Evolutionary conservation across 2,888 invertebrate genomes (phyloP).

Genomic region (Parasteatoda lunata): DNA sequence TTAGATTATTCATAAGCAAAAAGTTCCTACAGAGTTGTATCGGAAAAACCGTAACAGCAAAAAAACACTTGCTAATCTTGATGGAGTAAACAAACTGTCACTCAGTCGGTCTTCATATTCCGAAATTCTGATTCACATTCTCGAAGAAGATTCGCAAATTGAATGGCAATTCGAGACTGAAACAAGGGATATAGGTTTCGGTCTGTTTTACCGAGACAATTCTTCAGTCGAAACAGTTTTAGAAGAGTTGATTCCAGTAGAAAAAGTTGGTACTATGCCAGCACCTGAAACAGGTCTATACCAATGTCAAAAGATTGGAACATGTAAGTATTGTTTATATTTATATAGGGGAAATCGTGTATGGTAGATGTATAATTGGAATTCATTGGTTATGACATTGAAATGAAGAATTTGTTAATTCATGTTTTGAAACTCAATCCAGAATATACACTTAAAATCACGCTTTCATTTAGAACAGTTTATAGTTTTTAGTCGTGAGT

Average conservation of each 20-base stretch:
- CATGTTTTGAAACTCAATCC: too few species aligned
- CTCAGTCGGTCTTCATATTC: conserved; percentile 28
- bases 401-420: too few species aligned
- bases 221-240: too few species aligned
- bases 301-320: conserved; percentile 35
- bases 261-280: conserved; percentile 19
- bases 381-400: too few species aligned
- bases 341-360: too few species aligned
- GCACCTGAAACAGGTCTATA: conserved; percentile 44
- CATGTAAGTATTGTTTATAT: conserved; percentile 28
- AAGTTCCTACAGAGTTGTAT: conserved; percentile 20
- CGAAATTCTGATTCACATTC: conserved; percentile 16
- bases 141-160: conserved; percentile 17
- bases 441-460: too few species aligned
- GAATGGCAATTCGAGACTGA: conserved; percentile 58
- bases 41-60: conserved; percentile 30
- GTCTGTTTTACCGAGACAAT: conserved; percentile 15
- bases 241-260: conserved; percentile 7
- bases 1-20: conserved; percentile 23
- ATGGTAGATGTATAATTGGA: too few species aligned
- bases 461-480: too few species aligned
- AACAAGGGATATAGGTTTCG: conserved; percentile 46
- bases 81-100: conserved; percentile 21
- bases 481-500: too few species aligned
- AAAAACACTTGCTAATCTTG: not conserved